phyloP scores from a whole-genome alignment of 1,140 invertebrate genomes.

The Zaprionus taronus region DNA sequence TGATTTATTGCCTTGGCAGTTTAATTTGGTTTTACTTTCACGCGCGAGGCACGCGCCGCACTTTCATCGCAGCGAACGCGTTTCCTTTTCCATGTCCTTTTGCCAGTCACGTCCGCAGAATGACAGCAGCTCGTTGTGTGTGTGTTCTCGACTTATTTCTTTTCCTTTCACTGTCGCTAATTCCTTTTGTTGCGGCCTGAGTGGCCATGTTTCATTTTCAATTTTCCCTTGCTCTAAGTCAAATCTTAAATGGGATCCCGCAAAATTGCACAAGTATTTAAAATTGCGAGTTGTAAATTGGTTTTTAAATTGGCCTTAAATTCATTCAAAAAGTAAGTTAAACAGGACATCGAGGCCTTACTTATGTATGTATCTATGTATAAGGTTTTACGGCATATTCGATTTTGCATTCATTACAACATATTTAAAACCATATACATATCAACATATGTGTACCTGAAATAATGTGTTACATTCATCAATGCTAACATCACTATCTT shows the following conservation, averaged over 20 bases:
- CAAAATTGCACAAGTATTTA: conserved; percentile 40
- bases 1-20: conserved; percentile 73
- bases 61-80: background rate
- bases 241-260: conserved; percentile 36
- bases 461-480: background rate
- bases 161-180: conserved; percentile 50
- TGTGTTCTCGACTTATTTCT: conserved; percentile 56
- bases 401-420: no score
- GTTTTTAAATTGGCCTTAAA: background rate
- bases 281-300: conserved; percentile 22
- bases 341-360: no score
- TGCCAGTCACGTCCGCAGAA: conserved; percentile 62
- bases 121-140: conserved; percentile 57
- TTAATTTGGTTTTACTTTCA: conserved; percentile 66
- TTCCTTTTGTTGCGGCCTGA: conserved; percentile 36
- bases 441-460: background rate
- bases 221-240: conserved; percentile 33
- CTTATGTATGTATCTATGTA: no score
- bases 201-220: conserved; percentile 40
- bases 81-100: conserved; percentile 16
- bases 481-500: background rate
- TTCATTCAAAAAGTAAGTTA: no score
- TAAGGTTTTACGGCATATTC: no score
- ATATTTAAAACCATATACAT: no score
- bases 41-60: conserved; percentile 48